Base-by-base conservation (phyloP, 1,140 invertebrate genomes). In the Drosophila pruinosa region DNA sequence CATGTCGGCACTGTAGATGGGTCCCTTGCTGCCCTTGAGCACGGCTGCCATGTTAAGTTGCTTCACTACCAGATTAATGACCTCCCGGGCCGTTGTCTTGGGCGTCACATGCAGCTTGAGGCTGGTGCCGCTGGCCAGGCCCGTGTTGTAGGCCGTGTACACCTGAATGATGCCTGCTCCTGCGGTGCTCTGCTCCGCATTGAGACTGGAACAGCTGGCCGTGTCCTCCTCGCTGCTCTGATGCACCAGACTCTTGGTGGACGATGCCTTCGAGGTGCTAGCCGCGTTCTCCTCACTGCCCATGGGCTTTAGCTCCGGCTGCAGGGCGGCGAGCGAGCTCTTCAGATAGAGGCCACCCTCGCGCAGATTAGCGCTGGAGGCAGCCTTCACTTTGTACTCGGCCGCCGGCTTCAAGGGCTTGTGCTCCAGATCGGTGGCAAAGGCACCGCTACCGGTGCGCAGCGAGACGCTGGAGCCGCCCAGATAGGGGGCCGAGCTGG, bases 141-240 rank as follows among this genome's bases (percentile, higher is more conserved):
- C 98, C 0, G 97, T 99, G 73, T 98, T 97, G 90, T 99, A 99
- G 2, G 98, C 97, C 0, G 97, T 97, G 90, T 96, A 99, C 17
- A 99, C 97, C 95, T 97, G 94, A 15, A 95, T 92, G 63, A 95
- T 95, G 21, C 94, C 95, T 0, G 78, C 73, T 1, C 52, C 94
- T 0, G 78, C 70, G 21, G 45, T n/a, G 57, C 31, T 65, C 52
- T 75, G 86, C 4, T 90, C 89, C 0, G 79, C 52, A 28, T 73
- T 76, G 1, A 89, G 69, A 45, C 82, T 90, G 39, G 89, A 83
- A 17, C 85, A 89, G 67, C 89, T 90, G 61, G 77, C 70, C 3
- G 82, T 65, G n/a, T 90, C 89, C 48, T 90, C 89, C 7, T 89
- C 81, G 48, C 89, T 90, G 36, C 81, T 90, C 26, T 89, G 89